Conservation (phyloP, 2,888 invertebrate genomes). For the Ennomos quercinarius region DNA sequence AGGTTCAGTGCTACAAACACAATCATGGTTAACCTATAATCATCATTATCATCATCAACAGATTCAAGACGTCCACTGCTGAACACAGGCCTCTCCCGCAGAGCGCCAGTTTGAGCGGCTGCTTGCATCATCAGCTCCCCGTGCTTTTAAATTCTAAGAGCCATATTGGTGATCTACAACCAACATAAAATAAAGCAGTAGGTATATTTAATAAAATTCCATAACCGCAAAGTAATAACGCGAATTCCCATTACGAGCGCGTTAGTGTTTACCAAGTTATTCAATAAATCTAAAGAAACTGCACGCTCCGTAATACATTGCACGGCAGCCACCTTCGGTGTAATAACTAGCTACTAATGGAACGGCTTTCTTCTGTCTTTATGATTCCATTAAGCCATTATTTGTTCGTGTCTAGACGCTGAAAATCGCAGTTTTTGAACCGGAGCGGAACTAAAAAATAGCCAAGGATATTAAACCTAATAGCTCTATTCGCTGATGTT, state of each 20-base stretch:
- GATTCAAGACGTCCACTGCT: no score
- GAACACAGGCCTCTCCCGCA: no score
- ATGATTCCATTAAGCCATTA: slow-evolving; percentile 33
- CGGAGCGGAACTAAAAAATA: slow-evolving; percentile 20
- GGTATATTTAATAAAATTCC: slow-evolving; percentile 9
- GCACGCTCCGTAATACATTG: slow-evolving; percentile 43
- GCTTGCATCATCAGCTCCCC: no score
- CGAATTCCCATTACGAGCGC: slow-evolving; percentile 31
- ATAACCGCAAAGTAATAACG: slow-evolving; percentile 30
- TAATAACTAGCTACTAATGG: slow-evolving; percentile 44
- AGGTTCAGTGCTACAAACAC: no score
- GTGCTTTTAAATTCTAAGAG: no score
- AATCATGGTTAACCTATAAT: no score
- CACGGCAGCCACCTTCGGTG: slow-evolving; percentile 39
- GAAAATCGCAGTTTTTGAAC: slow-evolving; percentile 33
- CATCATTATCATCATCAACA: no score
- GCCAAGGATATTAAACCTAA: no score
- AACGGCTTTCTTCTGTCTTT: slow-evolving; percentile 37
- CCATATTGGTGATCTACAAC: neutral
- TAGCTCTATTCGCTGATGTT: neutral
- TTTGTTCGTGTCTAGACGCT: slow-evolving; percentile 39
- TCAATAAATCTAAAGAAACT: slow-evolving; percentile 47
- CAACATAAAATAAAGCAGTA: slow-evolving; percentile 7
- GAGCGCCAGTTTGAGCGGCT: no score
- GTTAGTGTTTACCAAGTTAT: slow-evolving; percentile 44